Evolutionary conservation across 2,797 vertebrate genomes (phyloP).

Genomic region (Mastacembelus armatus): DNA sequence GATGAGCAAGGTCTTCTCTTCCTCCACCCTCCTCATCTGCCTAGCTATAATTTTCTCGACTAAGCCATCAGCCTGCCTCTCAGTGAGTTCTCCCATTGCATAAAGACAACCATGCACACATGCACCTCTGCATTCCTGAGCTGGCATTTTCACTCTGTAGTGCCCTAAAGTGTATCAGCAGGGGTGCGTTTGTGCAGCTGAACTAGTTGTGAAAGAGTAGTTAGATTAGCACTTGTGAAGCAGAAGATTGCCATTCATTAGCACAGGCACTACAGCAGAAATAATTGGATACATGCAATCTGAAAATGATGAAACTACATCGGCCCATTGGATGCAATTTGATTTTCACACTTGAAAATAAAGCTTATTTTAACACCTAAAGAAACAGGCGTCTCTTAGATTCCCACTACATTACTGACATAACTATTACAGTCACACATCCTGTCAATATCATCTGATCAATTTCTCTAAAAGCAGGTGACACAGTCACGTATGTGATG

Average conservation of each 20-base stretch:
- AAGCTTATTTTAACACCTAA: slow-evolving; percentile 28
- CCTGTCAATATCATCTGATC: slow-evolving; percentile 19
- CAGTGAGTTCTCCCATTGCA: slow-evolving; percentile 7
- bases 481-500: slow-evolving; percentile 2
- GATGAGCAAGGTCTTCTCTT: slow-evolving; percentile 19
- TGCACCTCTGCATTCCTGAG: slow-evolving; percentile 10
- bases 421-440: slow-evolving; percentile 26
- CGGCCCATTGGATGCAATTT: slow-evolving; percentile 32
- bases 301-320: slow-evolving; percentile 37
- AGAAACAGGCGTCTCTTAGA: slow-evolving; percentile 16
- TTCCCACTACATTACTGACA: background rate
- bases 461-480: background rate
- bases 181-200: background rate
- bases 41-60: slow-evolving; percentile 9
- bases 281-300: slow-evolving; percentile 45
- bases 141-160: slow-evolving; percentile 1
- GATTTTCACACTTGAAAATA: slow-evolving; percentile 50
- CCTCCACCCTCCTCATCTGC: slow-evolving; percentile 6
- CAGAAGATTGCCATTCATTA: slow-evolving; percentile 61
- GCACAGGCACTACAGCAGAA: slow-evolving; percentile 24
- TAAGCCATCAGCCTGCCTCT: slow-evolving; percentile 22
- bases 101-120: slow-evolving; percentile 17
- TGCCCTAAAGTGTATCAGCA: background rate
- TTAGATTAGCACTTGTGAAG: slow-evolving; percentile 49
- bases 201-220: slow-evolving; percentile 2